Conservation (phyloP, 2,113 vertebrate genomes). For the Ameiurus melas region DNA sequence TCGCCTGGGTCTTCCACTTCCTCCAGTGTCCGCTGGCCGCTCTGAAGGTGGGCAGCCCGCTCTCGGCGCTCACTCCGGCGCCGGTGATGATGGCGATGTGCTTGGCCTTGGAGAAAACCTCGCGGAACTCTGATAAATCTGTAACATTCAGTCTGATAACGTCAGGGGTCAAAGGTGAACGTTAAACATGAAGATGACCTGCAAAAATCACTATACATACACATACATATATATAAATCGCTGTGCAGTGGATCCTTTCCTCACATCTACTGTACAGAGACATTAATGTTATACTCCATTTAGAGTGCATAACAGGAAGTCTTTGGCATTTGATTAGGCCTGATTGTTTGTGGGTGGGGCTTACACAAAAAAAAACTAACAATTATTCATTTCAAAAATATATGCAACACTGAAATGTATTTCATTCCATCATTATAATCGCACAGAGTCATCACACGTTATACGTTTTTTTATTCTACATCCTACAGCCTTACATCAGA, state of each 20-base stretch:
- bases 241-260: not conserved
- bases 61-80: conserved; percentile 90
- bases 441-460: too few relatives aligned
- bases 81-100: conserved; percentile 91
- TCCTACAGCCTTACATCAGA: not conserved
- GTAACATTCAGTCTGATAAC: not conserved
- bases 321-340: too few relatives aligned
- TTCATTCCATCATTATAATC: too few relatives aligned
- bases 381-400: not conserved
- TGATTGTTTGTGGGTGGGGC: not conserved
- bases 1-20: conserved; percentile 91
- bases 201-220: not conserved
- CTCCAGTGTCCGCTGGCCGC: conserved; percentile 90
- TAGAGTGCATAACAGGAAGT: too few relatives aligned
- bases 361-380: not conserved
- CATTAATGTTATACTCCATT: not conserved
- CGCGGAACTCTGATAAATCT: conserved; percentile 89
- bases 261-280: not conserved
- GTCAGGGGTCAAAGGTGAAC: too few relatives aligned
- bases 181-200: not conserved
- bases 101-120: conserved; percentile 86
- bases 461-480: too few relatives aligned
- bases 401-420: too few relatives aligned
- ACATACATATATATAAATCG: not conserved
- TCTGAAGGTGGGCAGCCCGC: conserved; percentile 89